A percentile compares a stretch with the other conserved stretches of the same genome.
These are phyloP conservation scores for Brienomyrus longianalis DNA, from an alignment of 2,113 vertebrate species.

Conservation along the genomic window DNA sequence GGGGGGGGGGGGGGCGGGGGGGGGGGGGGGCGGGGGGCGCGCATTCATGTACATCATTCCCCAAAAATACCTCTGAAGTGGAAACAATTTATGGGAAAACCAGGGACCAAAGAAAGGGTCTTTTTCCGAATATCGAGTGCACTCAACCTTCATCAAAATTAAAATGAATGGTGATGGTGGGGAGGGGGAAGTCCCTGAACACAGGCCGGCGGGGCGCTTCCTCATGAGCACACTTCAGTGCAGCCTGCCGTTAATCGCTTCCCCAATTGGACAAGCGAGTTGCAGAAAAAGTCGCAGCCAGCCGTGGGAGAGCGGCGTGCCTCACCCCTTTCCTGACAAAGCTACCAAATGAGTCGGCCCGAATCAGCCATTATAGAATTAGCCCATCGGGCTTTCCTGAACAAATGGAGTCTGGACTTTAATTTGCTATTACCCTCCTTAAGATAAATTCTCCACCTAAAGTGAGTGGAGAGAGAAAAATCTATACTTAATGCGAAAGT, in stretches of 20 bases:
- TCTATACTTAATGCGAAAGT: constrained; percentile 76
- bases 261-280: constrained; percentile 49
- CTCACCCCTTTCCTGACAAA: constrained; percentile 69
- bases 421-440: constrained; percentile 76
- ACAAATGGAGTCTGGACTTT: constrained; percentile 75
- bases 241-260: constrained; percentile 32
- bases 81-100: background rate
- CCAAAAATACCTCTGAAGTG: background rate
- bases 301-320: constrained; percentile 53
- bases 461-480: constrained; percentile 68
- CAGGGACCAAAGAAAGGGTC: no score
- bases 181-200: constrained; percentile 1
- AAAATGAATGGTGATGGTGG: background rate
- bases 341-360: constrained; percentile 55
- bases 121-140: background rate
- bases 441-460: constrained; percentile 75
- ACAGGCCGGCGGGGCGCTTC: constrained; percentile 3
- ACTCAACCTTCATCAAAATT: background rate
- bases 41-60: background rate
- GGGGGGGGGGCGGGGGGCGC: no score
- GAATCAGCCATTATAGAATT: constrained; percentile 78
- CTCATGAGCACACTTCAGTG: constrained; percentile 25
- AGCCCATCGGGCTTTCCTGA: constrained; percentile 70
- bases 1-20: background rate
- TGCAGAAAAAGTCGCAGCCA: constrained; percentile 44